Base-by-base conservation (phyloP, 2,888 invertebrate species). In the Drosophila anceps region DNA sequence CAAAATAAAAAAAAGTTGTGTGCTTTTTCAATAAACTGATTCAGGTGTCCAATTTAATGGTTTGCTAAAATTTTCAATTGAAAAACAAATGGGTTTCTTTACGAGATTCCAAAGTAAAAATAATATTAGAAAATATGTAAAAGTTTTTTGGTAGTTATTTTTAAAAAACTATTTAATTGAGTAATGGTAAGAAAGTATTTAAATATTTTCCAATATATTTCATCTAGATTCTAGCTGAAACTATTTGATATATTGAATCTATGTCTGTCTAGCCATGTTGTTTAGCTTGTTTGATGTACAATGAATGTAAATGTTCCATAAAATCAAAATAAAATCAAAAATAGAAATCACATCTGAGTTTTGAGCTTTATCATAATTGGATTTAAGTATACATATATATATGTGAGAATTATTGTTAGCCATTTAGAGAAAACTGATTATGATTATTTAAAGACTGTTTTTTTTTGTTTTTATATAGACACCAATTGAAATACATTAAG, bases 401-500 rank as follows among this genome's bases (percentile, higher is more conserved):
- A 69, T 50, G 29, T 69, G 39, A 46, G 39, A 41, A 7, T 53
- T 48, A n/a, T 39, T 41, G 10, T 41, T 46, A 58, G 39, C 48
- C 66, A 61, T 74, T 79, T 46, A 58, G 59, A 64, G 63, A 63
- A 63, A 66, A 61, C 61, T 69, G n/a, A 48, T 58, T 63, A 76
- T 65, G 20, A 69, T 44, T 79, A 66, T 77, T 79, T 55, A 70
- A 66, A 44, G 46, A 62, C 27, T 57, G 35, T 62, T 54, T 71
- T 67, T 35, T 31, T 31, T 50, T 50, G 6, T 50, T 50, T 46
- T 73, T 57, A 46, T 27, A 46, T 67, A 69, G 69, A 82, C 84
- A 82, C 75, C 80, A 82, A 80, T 81, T 81, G 29, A 63, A 65
- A 54, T 71, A 83, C 81, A 83, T 74, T 76, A 37, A 78, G 66